Evolutionary conservation across 2,113 vertebrate species (phyloP).

Genomic region (Ranitomeya variabilis): DNA sequence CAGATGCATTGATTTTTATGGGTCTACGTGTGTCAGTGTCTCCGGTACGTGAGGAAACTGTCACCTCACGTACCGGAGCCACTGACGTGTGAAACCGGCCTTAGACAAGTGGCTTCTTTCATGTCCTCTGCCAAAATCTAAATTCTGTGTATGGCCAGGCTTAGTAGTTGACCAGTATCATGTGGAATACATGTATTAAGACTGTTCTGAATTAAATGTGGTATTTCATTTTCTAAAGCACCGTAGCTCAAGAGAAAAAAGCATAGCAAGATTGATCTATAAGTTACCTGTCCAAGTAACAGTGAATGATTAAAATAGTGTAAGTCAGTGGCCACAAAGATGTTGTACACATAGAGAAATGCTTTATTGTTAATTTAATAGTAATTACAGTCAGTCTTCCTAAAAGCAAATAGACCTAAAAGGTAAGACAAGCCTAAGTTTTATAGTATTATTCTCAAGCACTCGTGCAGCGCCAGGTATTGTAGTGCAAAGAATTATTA

Average conservation of each 20-base stretch:
- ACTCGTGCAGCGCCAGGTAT: neutral
- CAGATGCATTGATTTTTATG: too few relatives aligned
- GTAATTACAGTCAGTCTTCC: neutral
- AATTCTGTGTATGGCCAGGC: too few relatives aligned
- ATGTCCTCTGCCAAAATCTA: too few relatives aligned
- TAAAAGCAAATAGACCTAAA: neutral
- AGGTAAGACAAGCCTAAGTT: neutral
- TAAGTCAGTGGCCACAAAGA: neutral
- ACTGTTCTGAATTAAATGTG: too few relatives aligned
- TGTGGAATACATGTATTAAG: too few relatives aligned
- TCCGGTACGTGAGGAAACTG: too few relatives aligned
- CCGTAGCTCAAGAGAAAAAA: neutral
- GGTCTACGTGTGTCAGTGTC: too few relatives aligned
- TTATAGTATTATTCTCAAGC: neutral
- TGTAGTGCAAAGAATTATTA: conserved; percentile 13
- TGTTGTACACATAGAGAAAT: neutral
- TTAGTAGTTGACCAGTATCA: too few relatives aligned
- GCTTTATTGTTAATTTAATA: neutral
- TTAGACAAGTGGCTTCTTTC: too few relatives aligned
- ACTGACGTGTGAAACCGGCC: too few relatives aligned
- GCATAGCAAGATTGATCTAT: neutral
- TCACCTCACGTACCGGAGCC: too few relatives aligned
- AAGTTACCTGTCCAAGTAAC: neutral
- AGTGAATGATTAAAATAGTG: neutral
- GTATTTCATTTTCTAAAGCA: neutral